These are phyloP conservation scores for Mactromeris polynyma DNA, from an alignment of 2,888 invertebrate species.

Conservation along the genomic window DNA sequence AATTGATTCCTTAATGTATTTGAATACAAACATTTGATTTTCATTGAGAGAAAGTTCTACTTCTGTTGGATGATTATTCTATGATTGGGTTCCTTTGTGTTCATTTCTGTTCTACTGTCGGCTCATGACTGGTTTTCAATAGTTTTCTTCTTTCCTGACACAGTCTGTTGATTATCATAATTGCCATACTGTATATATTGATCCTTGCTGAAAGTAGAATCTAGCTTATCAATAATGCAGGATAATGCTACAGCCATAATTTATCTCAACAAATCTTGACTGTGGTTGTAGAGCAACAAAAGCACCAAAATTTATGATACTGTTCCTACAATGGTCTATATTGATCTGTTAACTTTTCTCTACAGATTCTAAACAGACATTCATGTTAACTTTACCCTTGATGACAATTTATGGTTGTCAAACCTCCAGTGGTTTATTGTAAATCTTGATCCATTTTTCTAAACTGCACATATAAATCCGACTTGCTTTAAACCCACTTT, in stretches of 20 bases:
- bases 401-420: neutral
- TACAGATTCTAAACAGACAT: neutral
- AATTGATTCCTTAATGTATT: too few relatives aligned
- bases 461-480: too few relatives aligned
- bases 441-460: neutral
- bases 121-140: conserved; percentile 11
- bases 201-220: neutral
- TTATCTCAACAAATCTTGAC: neutral
- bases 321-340: neutral
- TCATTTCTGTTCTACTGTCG: neutral
- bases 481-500: too few relatives aligned
- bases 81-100: neutral
- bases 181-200: neutral
- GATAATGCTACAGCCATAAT: neutral
- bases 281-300: neutral
- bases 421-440: neutral
- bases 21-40: neutral
- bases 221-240: conserved; percentile 10
- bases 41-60: neutral
- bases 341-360: neutral
- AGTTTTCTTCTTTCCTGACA: neutral
- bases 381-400: neutral
- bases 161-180: conserved; percentile 17
- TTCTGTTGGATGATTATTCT: neutral
- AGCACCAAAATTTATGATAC: neutral